A percentile compares a stretch with the other conserved stretches of the same genome.
Evolutionary conservation across 2,113 vertebrate genomes (phyloP).

Genomic region (Fulmarus glacialis): DNA sequence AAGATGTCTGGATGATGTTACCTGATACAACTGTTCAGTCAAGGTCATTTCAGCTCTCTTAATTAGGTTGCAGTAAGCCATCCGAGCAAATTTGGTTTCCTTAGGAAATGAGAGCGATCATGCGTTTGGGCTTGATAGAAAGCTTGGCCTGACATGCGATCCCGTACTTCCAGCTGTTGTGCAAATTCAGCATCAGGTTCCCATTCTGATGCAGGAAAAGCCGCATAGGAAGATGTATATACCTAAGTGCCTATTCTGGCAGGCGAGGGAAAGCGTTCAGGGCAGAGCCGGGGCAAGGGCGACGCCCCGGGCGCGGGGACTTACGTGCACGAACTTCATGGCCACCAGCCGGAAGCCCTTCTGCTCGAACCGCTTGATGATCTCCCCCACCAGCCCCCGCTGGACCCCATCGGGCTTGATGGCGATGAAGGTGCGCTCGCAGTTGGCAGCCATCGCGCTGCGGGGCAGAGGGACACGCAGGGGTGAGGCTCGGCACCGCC

Average conservation of each 20-base stretch:
- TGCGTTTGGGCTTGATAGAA: fast-evolving
- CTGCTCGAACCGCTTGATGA: conserved; percentile 85
- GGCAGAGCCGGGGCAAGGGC: fast-evolving
- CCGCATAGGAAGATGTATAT: fast-evolving
- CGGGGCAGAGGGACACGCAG: not conserved
- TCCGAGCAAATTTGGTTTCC: fast-evolving
- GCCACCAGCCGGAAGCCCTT: conserved; percentile 88
- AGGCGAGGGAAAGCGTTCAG: fast-evolving
- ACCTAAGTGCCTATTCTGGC: fast-evolving
- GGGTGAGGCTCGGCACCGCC: not conserved
- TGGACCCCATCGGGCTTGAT: conserved; percentile 94
- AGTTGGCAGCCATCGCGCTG: conserved; percentile 32
- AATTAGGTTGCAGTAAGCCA: fast-evolving
- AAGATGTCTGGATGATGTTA: fast-evolving
- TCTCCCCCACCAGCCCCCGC: conserved; percentile 84
- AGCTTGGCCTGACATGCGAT: fast-evolving
- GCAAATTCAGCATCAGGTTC: fast-evolving
- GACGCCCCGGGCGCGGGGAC: not conserved
- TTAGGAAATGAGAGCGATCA: fast-evolving
- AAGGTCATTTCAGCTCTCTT: not conserved
- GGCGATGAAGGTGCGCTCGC: conserved; percentile 89
- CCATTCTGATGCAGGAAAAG: fast-evolving
- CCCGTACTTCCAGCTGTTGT: fast-evolving
- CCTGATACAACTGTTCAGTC: not conserved
- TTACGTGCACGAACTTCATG: conserved; percentile 82